Percentiles rank a stretch among this genome's conserved stretches.
phyloP scores from a whole-genome alignment of 2,797 vertebrate species.

The Naso thynnoides region DNA sequence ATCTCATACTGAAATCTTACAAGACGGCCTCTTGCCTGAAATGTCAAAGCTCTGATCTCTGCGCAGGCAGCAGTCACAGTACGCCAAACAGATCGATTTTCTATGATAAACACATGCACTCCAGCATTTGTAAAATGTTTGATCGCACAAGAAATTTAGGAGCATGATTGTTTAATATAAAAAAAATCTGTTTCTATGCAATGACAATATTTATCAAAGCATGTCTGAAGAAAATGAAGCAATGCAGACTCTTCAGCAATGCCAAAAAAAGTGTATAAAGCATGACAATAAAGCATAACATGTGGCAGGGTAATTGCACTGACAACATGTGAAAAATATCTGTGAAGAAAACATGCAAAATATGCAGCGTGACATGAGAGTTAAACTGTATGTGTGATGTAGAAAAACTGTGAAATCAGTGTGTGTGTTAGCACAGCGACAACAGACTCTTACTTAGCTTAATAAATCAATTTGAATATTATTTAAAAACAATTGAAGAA shows the following conservation, averaged over 20 bases:
- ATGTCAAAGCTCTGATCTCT: not conserved
- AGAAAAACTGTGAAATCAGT: no score
- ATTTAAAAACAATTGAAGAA: no score
- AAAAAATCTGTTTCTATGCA: not conserved
- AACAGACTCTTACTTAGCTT: not conserved
- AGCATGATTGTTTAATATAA: not conserved
- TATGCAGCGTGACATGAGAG: conserved; percentile 20
- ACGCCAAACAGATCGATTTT: not conserved
- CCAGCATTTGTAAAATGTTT: not conserved
- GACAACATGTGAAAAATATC: not conserved
- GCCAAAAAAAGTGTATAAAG: not conserved
- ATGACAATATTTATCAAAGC: not conserved
- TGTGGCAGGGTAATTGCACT: not conserved
- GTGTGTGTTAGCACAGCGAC: not conserved
- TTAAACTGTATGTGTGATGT: conserved; percentile 1
- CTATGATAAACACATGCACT: not conserved
- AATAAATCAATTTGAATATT: no score
- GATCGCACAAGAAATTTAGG: no score
- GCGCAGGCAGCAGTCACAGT: not conserved
- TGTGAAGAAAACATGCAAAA: conserved; percentile 13
- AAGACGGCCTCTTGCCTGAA: not conserved
- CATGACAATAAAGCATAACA: not conserved
- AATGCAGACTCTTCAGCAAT: not conserved
- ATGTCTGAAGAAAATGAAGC: not conserved
- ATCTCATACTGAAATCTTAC: not conserved